phyloP scores from a whole-genome alignment of 2,797 vertebrate species.

The Pipistrellus kuhlii region DNA sequence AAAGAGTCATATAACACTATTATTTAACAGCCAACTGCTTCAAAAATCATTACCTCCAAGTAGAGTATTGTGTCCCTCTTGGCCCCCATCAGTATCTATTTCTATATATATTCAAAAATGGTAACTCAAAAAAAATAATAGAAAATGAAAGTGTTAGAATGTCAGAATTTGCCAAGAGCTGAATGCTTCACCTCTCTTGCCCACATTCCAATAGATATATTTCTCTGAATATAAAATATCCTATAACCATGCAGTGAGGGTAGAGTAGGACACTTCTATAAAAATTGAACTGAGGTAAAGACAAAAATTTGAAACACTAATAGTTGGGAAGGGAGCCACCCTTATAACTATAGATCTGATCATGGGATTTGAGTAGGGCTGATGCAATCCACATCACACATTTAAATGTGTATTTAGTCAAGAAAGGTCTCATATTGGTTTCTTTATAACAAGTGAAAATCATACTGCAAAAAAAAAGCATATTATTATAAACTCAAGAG shows the following conservation, averaged over 20 bases:
- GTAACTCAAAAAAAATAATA: neutral
- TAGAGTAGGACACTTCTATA: constrained; percentile 1
- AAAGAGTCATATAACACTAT: neutral
- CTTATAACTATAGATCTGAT: neutral
- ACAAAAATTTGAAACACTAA: constrained; percentile 21
- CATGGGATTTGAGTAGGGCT: neutral
- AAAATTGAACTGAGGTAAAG: neutral
- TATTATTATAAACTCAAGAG: constrained; percentile 6
- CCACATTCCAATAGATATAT: neutral
- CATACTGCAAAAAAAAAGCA: neutral
- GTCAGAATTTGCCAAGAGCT: neutral
- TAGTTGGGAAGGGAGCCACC: neutral
- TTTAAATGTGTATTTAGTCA: constrained; percentile 19
- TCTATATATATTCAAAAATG: constrained; percentile 3
- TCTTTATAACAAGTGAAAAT: constrained; percentile 41
- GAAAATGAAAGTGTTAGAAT: neutral
- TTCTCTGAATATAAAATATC: constrained; percentile 6
- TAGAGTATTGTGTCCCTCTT: neutral
- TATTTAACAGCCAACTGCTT: neutral
- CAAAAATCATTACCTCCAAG: neutral
- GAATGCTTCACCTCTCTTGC: neutral
- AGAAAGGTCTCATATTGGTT: neutral
- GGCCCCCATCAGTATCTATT: neutral
- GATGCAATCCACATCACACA: neutral
- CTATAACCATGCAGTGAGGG: neutral